phyloP scores from a whole-genome alignment of 2,797 vertebrate genomes.

The Mergus octosetaceus region DNA sequence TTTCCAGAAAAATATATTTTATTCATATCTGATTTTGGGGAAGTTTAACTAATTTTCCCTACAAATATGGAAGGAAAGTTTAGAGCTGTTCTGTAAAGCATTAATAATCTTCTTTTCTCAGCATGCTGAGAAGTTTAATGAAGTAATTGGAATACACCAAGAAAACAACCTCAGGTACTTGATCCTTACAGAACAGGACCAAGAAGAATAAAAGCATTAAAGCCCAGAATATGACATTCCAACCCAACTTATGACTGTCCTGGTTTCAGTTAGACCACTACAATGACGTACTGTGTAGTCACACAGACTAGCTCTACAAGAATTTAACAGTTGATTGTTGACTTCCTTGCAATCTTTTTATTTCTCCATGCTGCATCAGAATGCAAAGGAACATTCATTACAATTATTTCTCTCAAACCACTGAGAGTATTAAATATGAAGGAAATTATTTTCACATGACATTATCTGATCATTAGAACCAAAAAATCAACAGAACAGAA shows the following conservation, averaged over 20 bases:
- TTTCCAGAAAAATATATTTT: neutral
- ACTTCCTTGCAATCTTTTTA: neutral
- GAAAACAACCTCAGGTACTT: neutral
- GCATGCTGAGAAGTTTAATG: neutral
- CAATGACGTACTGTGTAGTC: neutral
- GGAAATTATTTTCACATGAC: neutral
- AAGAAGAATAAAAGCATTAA: neutral
- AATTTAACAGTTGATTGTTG: neutral
- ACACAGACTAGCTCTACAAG: neutral
- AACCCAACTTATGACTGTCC: neutral
- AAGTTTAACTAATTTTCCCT: neutral
- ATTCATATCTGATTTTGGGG: neutral
- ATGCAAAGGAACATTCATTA: neutral
- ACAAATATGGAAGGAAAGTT: neutral
- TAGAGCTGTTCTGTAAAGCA: neutral
- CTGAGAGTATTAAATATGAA: neutral
- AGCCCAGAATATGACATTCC: neutral
- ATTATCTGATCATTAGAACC: neutral
- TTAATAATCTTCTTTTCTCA: neutral
- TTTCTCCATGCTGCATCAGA: neutral
- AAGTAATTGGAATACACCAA: neutral
- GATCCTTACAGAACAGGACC: neutral
- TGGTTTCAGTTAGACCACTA: too few relatives aligned
- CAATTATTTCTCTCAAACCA: neutral
- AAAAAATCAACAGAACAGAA: conserved; percentile 7